Percentiles rank a stretch among this genome's conserved stretches.
Conservation (phyloP, 2,888 invertebrate genomes). For the Phragmatobia fuliginosa region DNA sequence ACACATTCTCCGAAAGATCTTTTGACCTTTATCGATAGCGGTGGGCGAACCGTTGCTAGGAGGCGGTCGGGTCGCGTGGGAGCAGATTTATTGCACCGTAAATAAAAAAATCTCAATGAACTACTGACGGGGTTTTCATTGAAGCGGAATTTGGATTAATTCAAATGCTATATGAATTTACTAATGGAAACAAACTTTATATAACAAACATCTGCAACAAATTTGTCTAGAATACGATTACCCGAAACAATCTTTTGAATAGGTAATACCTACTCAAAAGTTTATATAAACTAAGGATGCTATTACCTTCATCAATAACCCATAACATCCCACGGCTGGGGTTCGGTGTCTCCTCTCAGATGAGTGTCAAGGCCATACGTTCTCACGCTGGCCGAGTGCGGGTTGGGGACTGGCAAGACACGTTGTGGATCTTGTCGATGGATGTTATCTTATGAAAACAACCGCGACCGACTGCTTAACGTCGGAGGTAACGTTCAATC, state of each 20-base stretch:
- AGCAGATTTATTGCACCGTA: conserved; percentile 68
- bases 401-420: no score
- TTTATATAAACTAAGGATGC: no score
- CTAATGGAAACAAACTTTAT: neutral
- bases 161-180: conserved; percentile 33
- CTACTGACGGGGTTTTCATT: conserved; percentile 55
- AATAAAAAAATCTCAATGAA: conserved; percentile 69
- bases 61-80: conserved; percentile 62
- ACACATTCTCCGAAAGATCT: conserved; percentile 42
- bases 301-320: no score
- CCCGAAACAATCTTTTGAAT: neutral
- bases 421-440: no score
- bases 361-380: no score
- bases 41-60: conserved; percentile 60
- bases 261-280: neutral
- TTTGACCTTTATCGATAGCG: conserved; percentile 62
- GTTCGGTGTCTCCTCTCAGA: no score
- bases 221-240: no score
- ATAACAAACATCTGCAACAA: neutral
- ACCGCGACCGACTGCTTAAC: no score
- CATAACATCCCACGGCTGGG: no score
- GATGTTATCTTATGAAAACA: no score
- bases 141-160: conserved; percentile 60
- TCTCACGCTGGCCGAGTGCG: no score
- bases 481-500: no score